Conservation (phyloP, 2,113 vertebrate genomes). For the Arothron firmamentum region DNA sequence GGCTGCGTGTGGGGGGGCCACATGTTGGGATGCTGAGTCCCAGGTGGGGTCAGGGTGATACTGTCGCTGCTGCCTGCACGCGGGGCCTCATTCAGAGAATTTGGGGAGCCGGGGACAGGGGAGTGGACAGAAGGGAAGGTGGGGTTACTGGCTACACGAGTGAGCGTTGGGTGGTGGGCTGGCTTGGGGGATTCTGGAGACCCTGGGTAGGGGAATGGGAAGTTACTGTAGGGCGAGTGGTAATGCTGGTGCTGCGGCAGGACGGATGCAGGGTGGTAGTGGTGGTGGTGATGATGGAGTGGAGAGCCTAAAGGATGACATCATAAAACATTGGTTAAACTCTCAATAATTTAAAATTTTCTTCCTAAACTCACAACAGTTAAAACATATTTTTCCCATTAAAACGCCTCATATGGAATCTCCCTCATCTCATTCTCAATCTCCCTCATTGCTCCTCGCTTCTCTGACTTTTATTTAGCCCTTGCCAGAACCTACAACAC, state of each 20-base stretch:
- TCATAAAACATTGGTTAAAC: neutral
- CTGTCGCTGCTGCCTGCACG: conserved; percentile 28
- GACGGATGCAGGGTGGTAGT: conserved; percentile 43
- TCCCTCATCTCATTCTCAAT: neutral
- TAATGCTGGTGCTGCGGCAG: conserved; percentile 70
- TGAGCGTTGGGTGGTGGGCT: conserved; percentile 53
- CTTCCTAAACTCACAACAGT: neutral
- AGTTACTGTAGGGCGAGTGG: conserved; percentile 66
- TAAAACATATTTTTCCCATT: too few species aligned
- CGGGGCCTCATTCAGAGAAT: conserved; percentile 33
- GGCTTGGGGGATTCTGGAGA: conserved; percentile 57
- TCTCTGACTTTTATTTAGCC: neutral
- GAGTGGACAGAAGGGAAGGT: conserved; percentile 52
- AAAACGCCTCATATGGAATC: too few species aligned
- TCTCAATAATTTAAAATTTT: neutral
- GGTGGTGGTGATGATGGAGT: conserved; percentile 49
- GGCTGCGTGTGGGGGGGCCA: conserved; percentile 75
- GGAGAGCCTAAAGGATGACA: conserved; percentile 63
- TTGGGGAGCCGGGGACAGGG: conserved; percentile 50
- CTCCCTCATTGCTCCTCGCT: neutral
- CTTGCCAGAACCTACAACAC: conserved; percentile 24
- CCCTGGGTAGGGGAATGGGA: conserved; percentile 68
- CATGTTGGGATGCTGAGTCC: conserved; percentile 55
- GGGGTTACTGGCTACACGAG: conserved; percentile 66
- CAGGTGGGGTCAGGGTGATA: conserved; percentile 51